Evolutionary conservation across 1,140 invertebrate species (phyloP).

Genomic region (Eufriesea mexicana): DNA sequence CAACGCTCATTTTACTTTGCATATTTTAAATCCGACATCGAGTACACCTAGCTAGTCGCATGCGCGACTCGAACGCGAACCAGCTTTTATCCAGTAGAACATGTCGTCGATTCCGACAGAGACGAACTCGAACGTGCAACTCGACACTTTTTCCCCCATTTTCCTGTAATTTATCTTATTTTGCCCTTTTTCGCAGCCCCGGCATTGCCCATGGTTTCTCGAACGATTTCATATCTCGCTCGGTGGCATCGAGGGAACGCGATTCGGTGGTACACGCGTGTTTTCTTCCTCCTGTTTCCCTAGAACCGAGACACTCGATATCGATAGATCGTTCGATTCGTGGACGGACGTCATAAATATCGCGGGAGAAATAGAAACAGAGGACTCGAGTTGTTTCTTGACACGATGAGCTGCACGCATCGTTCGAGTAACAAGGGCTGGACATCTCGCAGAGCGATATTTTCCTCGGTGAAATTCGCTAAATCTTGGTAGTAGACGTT

Average conservation of each 20-base stretch:
- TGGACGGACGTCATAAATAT: too few relatives aligned
- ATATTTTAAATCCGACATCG: constrained; percentile 3
- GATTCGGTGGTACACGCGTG: too few relatives aligned
- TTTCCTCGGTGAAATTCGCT: background rate
- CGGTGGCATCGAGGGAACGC: too few relatives aligned
- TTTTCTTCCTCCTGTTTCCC: too few relatives aligned
- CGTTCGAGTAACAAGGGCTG: background rate
- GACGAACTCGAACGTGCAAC: background rate
- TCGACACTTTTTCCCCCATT: background rate
- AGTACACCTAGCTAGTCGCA: background rate
- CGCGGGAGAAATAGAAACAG: too few relatives aligned
- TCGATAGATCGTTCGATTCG: too few relatives aligned
- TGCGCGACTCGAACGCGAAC: background rate
- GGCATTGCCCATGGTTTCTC: too few relatives aligned
- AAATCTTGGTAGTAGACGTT: background rate
- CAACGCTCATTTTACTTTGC: background rate
- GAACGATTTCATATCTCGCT: too few relatives aligned
- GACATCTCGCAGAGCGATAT: background rate
- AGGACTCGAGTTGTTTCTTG: background rate
- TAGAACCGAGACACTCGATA: too few relatives aligned
- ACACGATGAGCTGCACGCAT: background rate
- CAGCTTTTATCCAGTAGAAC: background rate
- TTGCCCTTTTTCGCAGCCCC: too few relatives aligned
- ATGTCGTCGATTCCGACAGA: background rate
- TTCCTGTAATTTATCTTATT: too few relatives aligned